Conservation (phyloP, 2,888 invertebrate genomes). For the Drosophila sordidula region DNA sequence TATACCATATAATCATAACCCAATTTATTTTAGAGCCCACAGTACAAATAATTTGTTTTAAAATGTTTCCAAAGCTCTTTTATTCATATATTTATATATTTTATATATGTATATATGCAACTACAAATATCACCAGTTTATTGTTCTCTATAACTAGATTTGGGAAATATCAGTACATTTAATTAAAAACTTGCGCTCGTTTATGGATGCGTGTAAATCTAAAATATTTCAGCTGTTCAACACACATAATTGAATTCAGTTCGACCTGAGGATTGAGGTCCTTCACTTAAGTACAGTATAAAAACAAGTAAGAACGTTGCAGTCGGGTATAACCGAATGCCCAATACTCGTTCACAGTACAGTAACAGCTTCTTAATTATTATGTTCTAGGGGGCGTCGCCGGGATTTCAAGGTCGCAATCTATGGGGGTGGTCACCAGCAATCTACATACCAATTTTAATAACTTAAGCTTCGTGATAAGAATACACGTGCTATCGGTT, state of each 20-base stretch:
- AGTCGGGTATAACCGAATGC: too few relatives aligned
- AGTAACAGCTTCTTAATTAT: too few relatives aligned
- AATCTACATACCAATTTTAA: too few relatives aligned
- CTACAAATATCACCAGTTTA: conserved; percentile 79
- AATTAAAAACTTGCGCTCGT: conserved; percentile 27
- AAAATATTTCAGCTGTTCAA: conserved; percentile 24
- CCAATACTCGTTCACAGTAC: too few relatives aligned
- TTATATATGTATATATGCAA: conserved; percentile 50
- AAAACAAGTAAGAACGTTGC: too few relatives aligned
- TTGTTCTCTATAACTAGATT: conserved; percentile 69
- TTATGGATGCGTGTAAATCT: conserved; percentile 16
- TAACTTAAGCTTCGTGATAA: too few relatives aligned
- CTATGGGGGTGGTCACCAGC: too few relatives aligned
- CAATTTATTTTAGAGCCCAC: not conserved
- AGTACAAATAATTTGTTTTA: not conserved
- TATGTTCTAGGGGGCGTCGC: too few relatives aligned
- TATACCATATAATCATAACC: too few relatives aligned
- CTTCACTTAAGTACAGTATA: conserved; percentile 50
- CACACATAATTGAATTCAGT: conserved; percentile 63
- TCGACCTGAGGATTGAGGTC: conserved; percentile 47
- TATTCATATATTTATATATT: conserved; percentile 18
- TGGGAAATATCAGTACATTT: conserved; percentile 74
- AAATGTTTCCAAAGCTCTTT: conserved; percentile 43
- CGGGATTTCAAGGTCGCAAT: too few relatives aligned
- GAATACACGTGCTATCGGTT: too few relatives aligned